Evolutionary conservation across 2,113 vertebrate species (phyloP), one percentile per base, ranked within the genome.

Genomic region (Paralichthys olivaceus): DNA sequence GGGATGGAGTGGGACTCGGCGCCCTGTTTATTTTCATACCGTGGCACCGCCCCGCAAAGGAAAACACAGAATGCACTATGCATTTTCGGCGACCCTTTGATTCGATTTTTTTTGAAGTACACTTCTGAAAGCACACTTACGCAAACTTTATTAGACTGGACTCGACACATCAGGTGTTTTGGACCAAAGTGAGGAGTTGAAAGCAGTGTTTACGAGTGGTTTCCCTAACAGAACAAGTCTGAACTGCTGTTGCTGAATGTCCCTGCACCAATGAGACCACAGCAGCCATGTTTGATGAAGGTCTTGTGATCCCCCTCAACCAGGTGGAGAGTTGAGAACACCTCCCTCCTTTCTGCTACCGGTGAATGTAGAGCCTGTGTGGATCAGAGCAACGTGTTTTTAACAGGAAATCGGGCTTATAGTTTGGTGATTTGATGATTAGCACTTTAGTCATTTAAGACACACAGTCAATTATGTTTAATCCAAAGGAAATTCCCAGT

Each of bases 11-110:
- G 14, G 74, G 72, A 87, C 77, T 84, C 69, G 1, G 69, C 83
- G 85, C 86, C 85, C 81, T 88, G 90, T 90, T 93, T 93, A 81
- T 91, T 91, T 93, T 93, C 83, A 71, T 83, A 76, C 80, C 45
- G 83, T 84, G 86, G 91, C 85, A 81, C 89, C 89, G 77, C 91
- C 90, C 89, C 11, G 69, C 69, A 84, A 22, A 74, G 77, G 72
- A 87, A 91, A 89, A 90, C 86, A 91, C 87, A 80, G 77, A 87
- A 86, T 87, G 85, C 87, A 68, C 79, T 74, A 61, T 80, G 80
- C 72, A 72, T 83, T 83, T 85, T 70, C 62, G 68, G 84, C 78
- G 64, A 55, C 53, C 34, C 90, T 91, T 88, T 91, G 89, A 91
- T 90, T 73, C 13, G 26, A 2, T 72, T 25, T 89, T 86, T 79